Evolutionary conservation across 1,140 invertebrate species (phyloP), one percentile per base, ranked within the genome.

Genomic region (Venustaconcha ellipsiformis): DNA sequence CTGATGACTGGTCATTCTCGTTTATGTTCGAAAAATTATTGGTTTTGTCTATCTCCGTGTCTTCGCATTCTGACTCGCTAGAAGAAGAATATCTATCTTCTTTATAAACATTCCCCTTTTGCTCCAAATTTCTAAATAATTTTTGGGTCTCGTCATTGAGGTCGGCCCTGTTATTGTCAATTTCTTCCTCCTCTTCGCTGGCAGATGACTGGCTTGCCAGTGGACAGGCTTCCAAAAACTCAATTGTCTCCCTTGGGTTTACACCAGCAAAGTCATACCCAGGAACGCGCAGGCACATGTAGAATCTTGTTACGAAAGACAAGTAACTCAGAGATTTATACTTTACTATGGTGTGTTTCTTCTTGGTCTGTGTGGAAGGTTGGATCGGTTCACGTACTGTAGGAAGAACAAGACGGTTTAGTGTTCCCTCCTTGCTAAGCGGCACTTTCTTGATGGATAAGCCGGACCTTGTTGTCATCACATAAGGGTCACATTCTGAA

Each of bases 301-400:
- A 67, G 71, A 78, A 85, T 63, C 84, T 78, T 6, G 84, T 85
- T 1, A 87, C 85, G 73, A 87, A 83, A 1, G 85, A 84, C 62
- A 85, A 58, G 60, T 83, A 72, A 59, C 78, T 81, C 59, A 84
- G n/a, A 0, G 84, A 83, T 57, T 74, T 80, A 48, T 79, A 74
- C 67, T 78, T 82, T 6, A 70, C 66, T 11, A 65, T 37, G 14
- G 63, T 67, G n/a, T 71, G 57, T 57, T 63, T 66, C 64, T 78
- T 80, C 55, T 76, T 77, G 18, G 59, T 70, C 0, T 56, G 70
- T 6, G 17, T 26, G n/a, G 57, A 26, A n/a, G 57, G 65, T 17
- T 70, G 63, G 15, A 55, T 64, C n/a, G 56, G 60, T 58, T 68
- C 48, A 20, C 20, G 58, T 18, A 18, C 17, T 23, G 57, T 4